A percentile compares a stretch with the other conserved stretches of the same genome.
Conservation (phyloP, 2,113 vertebrate species). For the Aptenodytes forsteri region DNA sequence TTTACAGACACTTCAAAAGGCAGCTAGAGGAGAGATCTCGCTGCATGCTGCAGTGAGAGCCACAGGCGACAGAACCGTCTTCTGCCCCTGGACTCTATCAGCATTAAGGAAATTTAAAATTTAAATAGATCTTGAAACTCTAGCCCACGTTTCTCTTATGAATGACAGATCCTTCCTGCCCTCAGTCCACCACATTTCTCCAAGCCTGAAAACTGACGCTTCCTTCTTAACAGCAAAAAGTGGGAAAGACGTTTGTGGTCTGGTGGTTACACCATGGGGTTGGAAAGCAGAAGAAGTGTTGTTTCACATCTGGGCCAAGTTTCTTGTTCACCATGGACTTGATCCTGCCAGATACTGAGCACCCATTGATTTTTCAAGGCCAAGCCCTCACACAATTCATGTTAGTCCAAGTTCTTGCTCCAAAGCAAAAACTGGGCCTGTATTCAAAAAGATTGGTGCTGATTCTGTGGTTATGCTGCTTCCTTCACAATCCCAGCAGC, state of each 20-base stretch:
- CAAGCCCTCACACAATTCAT: conserved; percentile 43
- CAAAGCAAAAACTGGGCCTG: conserved; percentile 44
- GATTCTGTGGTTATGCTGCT: conserved; percentile 53
- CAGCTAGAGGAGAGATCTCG: background rate
- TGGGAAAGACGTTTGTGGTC: conserved; percentile 59
- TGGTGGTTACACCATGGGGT: conserved; percentile 1
- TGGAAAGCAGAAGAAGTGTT: conserved; percentile 13
- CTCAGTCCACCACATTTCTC: conserved; percentile 33
- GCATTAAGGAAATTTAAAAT: background rate
- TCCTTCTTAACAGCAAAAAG: conserved; percentile 60
- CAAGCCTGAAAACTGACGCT: conserved; percentile 45
- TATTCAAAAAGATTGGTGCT: conserved; percentile 37
- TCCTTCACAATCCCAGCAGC: conserved; percentile 22
- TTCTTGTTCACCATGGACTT: conserved; percentile 30
- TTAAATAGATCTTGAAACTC: conserved; percentile 29
- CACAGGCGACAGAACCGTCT: background rate
- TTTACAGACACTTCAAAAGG: conserved; percentile 9
- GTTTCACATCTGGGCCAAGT: conserved; percentile 34
- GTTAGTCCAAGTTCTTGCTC: conserved; percentile 57
- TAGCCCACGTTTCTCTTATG: background rate
- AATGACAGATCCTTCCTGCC: conserved; percentile 63
- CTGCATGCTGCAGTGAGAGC: background rate
- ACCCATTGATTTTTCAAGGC: conserved; percentile 52
- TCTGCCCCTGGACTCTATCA: background rate
- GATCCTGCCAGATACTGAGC: conserved; percentile 42